These are phyloP conservation scores for Linepithema humile DNA, from an alignment of 1,140 invertebrate species.

Conservation along the genomic window DNA sequence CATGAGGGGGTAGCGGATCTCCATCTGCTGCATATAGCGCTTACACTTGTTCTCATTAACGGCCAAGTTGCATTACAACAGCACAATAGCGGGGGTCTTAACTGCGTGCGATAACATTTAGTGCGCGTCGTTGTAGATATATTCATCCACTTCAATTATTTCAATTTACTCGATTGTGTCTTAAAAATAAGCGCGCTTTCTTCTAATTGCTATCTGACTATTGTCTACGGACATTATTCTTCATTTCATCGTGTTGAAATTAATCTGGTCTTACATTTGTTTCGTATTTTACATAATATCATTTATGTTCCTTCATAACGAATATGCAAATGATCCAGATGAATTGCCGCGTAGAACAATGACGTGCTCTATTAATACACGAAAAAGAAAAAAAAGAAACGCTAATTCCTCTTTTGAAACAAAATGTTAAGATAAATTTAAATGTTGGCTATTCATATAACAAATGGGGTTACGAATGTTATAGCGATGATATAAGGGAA, in stretches of 20 bases:
- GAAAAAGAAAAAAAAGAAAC: too few relatives aligned
- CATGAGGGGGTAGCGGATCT: constrained; percentile 56
- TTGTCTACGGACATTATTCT: constrained; percentile 2
- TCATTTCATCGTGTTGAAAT: neutral
- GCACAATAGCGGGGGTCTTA: constrained; percentile 27
- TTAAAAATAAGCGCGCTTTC: neutral
- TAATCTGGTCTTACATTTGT: neutral
- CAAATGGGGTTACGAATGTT: neutral
- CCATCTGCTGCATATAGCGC: constrained; percentile 30
- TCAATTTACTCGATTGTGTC: constrained; percentile 15
- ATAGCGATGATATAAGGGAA: neutral
- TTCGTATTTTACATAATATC: neutral
- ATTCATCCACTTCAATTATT: neutral
- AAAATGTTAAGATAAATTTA: neutral
- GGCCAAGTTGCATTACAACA: constrained; percentile 18
- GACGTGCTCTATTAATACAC: neutral
- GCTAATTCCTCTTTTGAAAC: neutral
- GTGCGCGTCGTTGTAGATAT: neutral
- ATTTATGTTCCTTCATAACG: neutral
- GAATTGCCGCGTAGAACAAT: neutral
- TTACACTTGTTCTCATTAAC: constrained; percentile 49
- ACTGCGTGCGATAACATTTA: constrained; percentile 27
- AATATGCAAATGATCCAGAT: neutral
- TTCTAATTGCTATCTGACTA: neutral
- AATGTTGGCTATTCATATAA: too few relatives aligned